These are phyloP conservation scores for Nymphalis polychloros DNA, from an alignment of 2,888 invertebrate species.

Conservation along the genomic window DNA sequence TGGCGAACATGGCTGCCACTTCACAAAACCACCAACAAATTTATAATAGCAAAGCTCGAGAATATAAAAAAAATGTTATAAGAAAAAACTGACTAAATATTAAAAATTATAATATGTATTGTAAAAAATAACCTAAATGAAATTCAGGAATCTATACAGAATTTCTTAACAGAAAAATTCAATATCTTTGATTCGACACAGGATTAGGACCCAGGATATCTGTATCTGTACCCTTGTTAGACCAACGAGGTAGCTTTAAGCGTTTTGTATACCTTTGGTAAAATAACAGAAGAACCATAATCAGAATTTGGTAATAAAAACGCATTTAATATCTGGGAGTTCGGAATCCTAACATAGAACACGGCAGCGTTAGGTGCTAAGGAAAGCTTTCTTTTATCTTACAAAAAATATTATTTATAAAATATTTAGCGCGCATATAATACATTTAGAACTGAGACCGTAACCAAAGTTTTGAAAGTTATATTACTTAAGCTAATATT, in stretches of 20 bases:
- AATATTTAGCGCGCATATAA: not conserved
- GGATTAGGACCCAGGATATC: too few species aligned
- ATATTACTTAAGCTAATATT: too few species aligned
- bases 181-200: too few species aligned
- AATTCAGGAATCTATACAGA: too few species aligned
- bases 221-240: too few species aligned
- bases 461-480: not conserved
- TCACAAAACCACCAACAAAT: constrained; percentile 34
- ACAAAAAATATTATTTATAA: not conserved
- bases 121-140: too few species aligned
- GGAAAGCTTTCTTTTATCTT: not conserved
- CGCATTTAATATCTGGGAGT: not conserved
- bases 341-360: not conserved
- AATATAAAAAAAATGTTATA: not conserved
- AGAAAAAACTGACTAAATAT: too few species aligned
- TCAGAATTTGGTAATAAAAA: not conserved
- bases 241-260: too few species aligned
- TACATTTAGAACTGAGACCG: not conserved
- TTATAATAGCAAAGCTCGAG: constrained; percentile 28
- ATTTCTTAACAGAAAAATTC: too few species aligned
- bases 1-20: constrained; percentile 28
- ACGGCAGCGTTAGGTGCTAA: not conserved
- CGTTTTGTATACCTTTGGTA: too few species aligned
- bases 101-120: too few species aligned
- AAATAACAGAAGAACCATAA: too few species aligned